A percentile compares a stretch with the other conserved stretches of the same genome.
Evolutionary conservation across 1,140 invertebrate genomes (phyloP).

Genomic region (Propsilocerus akamusi): DNA sequence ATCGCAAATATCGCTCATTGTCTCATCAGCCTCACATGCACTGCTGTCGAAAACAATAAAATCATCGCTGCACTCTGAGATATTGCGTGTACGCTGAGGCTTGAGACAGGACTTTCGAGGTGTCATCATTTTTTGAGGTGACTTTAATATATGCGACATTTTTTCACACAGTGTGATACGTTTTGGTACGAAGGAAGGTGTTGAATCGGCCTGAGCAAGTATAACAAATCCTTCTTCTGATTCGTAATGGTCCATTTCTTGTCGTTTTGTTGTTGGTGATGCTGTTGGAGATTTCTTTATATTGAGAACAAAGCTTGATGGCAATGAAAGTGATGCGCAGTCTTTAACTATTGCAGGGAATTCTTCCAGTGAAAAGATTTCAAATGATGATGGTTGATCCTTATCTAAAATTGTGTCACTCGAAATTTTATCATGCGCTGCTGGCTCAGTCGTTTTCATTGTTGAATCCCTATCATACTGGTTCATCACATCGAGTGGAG

Average conservation of each 20-base stretch:
- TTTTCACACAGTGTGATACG: not conserved
- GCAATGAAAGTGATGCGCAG: too few relatives aligned
- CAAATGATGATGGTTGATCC: not conserved
- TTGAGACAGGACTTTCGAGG: not conserved
- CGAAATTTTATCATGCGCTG: not conserved
- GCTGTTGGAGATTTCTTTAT: not conserved
- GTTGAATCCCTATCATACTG: not conserved
- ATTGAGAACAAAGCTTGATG: not conserved
- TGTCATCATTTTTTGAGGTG: not conserved
- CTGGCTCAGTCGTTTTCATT: not conserved
- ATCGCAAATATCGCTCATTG: slow-evolving; percentile 11
- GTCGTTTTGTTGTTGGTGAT: not conserved
- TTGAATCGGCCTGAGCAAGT: not conserved
- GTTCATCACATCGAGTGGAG: not conserved
- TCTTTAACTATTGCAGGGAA: not conserved
- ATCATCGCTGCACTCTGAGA: slow-evolving; percentile 18
- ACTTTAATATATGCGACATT: not conserved
- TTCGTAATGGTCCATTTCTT: not conserved
- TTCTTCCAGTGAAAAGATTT: not conserved
- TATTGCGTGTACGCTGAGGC: not conserved
- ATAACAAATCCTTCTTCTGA: not conserved
- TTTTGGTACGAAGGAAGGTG: not conserved
- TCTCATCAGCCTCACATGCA: too few relatives aligned
- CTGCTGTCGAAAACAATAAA: slow-evolving; percentile 13
- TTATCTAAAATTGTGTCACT: not conserved